Conservation (phyloP, 1,140 invertebrate genomes). For the Hestina assimilis region DNA sequence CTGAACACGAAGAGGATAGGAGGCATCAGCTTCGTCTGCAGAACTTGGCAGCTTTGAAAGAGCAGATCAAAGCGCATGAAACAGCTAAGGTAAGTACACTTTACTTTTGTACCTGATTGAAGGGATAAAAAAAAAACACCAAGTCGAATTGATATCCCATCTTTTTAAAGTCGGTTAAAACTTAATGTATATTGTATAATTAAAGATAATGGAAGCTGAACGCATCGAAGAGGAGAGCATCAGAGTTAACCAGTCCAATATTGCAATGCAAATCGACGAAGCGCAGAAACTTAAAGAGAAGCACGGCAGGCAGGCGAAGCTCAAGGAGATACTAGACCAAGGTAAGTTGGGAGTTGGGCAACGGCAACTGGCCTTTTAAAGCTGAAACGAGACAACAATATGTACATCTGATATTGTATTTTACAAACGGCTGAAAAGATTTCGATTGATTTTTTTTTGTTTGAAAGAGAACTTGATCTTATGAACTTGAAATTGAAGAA, state of each 20-base stretch:
- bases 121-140: too few species aligned
- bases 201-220: constrained; percentile 81
- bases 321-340: constrained; percentile 70
- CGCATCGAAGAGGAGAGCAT: constrained; percentile 83
- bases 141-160: too few species aligned
- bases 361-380: too few species aligned
- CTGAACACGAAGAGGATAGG: constrained; percentile 58
- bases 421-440: not conserved
- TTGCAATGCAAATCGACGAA: constrained; percentile 72
- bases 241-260: constrained; percentile 78
- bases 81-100: constrained; percentile 50
- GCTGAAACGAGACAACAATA: too few species aligned
- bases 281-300: constrained; percentile 71
- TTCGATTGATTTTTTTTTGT: not conserved
- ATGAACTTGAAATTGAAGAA: too few species aligned
- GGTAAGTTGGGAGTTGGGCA: too few species aligned
- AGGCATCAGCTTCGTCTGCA: constrained; percentile 59
- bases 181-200: not conserved
- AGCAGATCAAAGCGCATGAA: constrained; percentile 70
- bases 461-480: too few species aligned
- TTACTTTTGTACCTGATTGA: not conserved
- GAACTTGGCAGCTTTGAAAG: constrained; percentile 66
- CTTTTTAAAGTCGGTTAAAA: too few species aligned
- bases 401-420: too few species aligned
- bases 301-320: constrained; percentile 46